Base-by-base conservation (phyloP, 2,888 invertebrate species). In the Notodonta dromedarius region DNA sequence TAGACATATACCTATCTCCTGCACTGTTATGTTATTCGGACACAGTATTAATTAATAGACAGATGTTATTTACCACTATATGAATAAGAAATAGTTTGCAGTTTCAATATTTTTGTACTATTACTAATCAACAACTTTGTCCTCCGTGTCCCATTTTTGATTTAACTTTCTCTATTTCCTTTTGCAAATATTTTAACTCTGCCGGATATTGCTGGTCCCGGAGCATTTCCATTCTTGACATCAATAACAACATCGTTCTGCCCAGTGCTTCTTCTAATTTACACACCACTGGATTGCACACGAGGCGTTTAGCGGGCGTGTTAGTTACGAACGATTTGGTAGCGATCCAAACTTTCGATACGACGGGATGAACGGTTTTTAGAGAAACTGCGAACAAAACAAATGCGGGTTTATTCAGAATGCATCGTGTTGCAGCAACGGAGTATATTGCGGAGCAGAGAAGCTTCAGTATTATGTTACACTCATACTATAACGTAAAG, bases 331-430 rank as follows among this genome's bases (percentile, higher is more conserved):
- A 73, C 46, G 24, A 51, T 78, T 90, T 92, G 46, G 87, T 66
- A 8, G 66, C 60, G 35, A 24, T 52, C 92, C 92, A 93, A 52
- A 79, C 59, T 66, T 76, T 85, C 63, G 80, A 65, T 59, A 91
- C 69, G n/a, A 74, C 69, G 40, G 91, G 91, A 46, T 80, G 78
- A 59, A 81, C 69, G 69, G 68, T 87, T 70, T 76, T 83, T 78
- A 92, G 63, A 84, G 91, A 91, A 88, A 87, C 93, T 91, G 91
- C 71, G 80, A 84, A 83, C 80, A 85, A 88, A 87, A 86, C 87
- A 88, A 87, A 86, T 66, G 77, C 71, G 71, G 75, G 70, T 46
- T 61, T 66, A 69, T 40, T 55, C 9, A 44, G 11, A 56, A 57
- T 58, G 48, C 16, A 14, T 56, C 42, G 53, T 63, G 58, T 58